Evolutionary conservation across 2,888 invertebrate genomes (phyloP).

Genomic region (Lysandra coridon): DNA sequence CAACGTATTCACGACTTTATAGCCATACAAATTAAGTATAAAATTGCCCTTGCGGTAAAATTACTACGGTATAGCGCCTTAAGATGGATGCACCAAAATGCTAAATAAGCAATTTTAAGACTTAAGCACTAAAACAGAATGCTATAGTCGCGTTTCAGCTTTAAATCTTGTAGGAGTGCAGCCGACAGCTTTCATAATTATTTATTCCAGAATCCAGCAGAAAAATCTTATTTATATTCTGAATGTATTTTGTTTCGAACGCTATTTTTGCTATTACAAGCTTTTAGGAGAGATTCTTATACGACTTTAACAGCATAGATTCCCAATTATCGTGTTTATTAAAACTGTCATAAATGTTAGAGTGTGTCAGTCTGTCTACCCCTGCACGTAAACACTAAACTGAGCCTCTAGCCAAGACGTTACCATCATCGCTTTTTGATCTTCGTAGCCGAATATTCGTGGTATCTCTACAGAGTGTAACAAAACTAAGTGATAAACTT

Average conservation of each 20-base stretch:
- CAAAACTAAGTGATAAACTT: too few species aligned
- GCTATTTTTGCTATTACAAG: not conserved
- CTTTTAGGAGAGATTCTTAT: not conserved
- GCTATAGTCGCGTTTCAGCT: not conserved
- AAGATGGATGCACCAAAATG: not conserved
- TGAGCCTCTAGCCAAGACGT: too few species aligned
- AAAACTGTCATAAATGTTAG: too few species aligned
- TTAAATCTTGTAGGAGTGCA: slow-evolving; percentile 3
- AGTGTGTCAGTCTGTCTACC: too few species aligned
- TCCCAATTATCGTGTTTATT: not conserved
- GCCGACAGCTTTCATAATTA: slow-evolving; percentile 8
- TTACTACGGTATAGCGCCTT: too few species aligned
- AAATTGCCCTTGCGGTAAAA: too few species aligned
- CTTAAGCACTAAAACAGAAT: not conserved
- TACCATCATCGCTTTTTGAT: too few species aligned
- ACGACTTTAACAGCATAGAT: not conserved
- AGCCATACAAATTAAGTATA: too few species aligned
- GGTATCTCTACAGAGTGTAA: too few species aligned
- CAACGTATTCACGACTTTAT: too few species aligned
- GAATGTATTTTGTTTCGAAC: not conserved
- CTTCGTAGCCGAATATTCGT: too few species aligned
- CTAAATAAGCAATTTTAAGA: not conserved
- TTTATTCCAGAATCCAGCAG: not conserved
- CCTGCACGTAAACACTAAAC: too few species aligned
- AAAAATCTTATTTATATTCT: not conserved